phyloP scores from a whole-genome alignment of 1,140 invertebrate species.

The Lineus longissimus region DNA sequence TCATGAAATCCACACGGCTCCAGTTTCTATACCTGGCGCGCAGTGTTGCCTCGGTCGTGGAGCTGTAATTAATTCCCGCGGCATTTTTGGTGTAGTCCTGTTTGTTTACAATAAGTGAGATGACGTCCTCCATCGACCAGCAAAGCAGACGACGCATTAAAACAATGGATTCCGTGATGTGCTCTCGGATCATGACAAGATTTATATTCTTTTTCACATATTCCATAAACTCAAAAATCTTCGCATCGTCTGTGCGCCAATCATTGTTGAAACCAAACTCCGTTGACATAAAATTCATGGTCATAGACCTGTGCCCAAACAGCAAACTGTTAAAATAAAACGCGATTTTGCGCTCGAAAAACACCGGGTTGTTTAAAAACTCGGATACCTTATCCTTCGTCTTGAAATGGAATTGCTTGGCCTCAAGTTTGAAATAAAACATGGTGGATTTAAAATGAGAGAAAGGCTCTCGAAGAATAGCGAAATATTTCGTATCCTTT shows the following conservation, averaged over 20 bases:
- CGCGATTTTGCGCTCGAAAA: background rate
- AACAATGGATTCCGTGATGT: background rate
- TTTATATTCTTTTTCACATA: background rate
- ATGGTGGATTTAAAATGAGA: constrained; percentile 20
- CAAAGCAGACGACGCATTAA: background rate
- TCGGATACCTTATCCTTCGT: background rate
- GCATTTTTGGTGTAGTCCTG: too few relatives aligned
- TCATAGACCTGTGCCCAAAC: background rate
- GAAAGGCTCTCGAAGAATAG: constrained; percentile 20
- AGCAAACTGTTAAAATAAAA: background rate
- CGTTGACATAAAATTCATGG: background rate
- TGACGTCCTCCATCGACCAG: background rate
- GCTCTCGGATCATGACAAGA: background rate
- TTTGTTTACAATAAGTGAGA: background rate
- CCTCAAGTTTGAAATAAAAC: constrained; percentile 2
- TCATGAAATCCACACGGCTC: constrained; percentile 35
- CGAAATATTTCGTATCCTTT: constrained; percentile 13
- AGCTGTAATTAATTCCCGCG: background rate
- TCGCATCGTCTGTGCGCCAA: background rate
- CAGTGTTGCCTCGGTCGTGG: too few relatives aligned
- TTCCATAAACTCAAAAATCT: background rate
- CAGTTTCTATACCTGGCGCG: constrained; percentile 21
- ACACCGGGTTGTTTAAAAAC: background rate
- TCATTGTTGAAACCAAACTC: background rate
- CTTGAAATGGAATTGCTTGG: background rate